These are phyloP conservation scores for Tragulus kanchil DNA, from an alignment of 2,113 vertebrate genomes.

Conservation along the genomic window DNA sequence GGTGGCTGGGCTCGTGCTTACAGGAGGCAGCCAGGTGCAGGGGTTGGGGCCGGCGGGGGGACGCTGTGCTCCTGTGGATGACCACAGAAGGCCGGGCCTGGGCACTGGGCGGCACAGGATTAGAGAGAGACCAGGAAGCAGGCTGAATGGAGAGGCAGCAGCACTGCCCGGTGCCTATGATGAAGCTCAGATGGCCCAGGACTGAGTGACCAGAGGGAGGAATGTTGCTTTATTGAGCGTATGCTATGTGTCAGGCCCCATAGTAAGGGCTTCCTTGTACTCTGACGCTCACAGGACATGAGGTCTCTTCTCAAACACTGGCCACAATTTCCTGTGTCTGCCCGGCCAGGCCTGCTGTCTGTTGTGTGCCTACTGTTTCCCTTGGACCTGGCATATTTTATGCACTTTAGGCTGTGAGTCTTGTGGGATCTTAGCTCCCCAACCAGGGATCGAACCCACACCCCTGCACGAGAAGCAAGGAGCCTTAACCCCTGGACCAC, in stretches of 20 bases:
- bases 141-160: background rate
- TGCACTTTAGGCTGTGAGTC: background rate
- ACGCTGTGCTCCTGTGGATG: accelerated
- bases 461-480: background rate
- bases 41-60: background rate
- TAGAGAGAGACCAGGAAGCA: background rate
- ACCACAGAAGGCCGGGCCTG: background rate
- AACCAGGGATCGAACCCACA: background rate
- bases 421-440: background rate
- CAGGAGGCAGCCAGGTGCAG: background rate
- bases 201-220: background rate
- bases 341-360: too few species aligned
- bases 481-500: background rate
- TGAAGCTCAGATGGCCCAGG: background rate
- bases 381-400: background rate
- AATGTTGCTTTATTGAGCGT: background rate
- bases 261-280: background rate
- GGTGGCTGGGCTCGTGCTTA: background rate
- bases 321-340: background rate
- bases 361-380: accelerated
- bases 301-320: background rate
- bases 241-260: background rate
- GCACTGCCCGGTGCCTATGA: background rate
- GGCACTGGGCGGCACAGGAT: background rate
- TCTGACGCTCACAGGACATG: background rate